Evolutionary conservation across 2,888 invertebrate genomes (phyloP).

Genomic region (Agrypnus murinus): DNA sequence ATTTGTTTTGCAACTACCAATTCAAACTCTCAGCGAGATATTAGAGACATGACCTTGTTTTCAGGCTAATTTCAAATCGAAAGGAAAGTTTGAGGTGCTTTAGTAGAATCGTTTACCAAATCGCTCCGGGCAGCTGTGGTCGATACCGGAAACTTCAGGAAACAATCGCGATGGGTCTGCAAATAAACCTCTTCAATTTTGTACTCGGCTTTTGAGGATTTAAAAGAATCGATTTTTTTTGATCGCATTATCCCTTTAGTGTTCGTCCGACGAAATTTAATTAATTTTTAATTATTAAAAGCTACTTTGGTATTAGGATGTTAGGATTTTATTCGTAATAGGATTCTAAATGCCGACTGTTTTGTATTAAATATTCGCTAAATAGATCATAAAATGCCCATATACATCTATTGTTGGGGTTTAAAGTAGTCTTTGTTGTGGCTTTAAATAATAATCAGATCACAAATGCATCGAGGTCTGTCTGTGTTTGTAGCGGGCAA

Average conservation of each 20-base stretch:
- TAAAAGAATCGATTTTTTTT: background rate
- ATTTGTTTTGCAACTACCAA: constrained; percentile 47
- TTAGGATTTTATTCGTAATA: too few relatives aligned
- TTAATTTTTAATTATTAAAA: too few relatives aligned
- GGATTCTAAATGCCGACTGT: too few relatives aligned
- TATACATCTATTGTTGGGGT: too few relatives aligned
- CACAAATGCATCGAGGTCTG: too few relatives aligned
- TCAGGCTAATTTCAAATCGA: constrained; percentile 47
- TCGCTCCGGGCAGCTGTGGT: constrained; percentile 45
- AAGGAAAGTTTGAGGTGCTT: constrained; percentile 52
- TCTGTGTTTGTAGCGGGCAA: too few relatives aligned
- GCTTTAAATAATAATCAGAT: too few relatives aligned
- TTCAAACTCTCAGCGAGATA: constrained; percentile 47
- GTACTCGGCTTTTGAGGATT: constrained; percentile 9
- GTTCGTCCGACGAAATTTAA: too few relatives aligned
- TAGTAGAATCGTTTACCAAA: constrained; percentile 50
- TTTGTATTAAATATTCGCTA: too few relatives aligned
- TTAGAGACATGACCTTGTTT: constrained; percentile 49
- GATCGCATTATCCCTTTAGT: background rate
- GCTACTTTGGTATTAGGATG: too few relatives aligned
- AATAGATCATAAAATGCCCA: too few relatives aligned
- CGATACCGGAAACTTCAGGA: constrained; percentile 46
- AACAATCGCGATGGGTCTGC: constrained; percentile 46
- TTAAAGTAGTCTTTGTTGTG: too few relatives aligned
- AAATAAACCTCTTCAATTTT: constrained; percentile 45